phyloP scores from a whole-genome alignment of 2,888 invertebrate species.

The Aphidoletes aphidimyza region DNA sequence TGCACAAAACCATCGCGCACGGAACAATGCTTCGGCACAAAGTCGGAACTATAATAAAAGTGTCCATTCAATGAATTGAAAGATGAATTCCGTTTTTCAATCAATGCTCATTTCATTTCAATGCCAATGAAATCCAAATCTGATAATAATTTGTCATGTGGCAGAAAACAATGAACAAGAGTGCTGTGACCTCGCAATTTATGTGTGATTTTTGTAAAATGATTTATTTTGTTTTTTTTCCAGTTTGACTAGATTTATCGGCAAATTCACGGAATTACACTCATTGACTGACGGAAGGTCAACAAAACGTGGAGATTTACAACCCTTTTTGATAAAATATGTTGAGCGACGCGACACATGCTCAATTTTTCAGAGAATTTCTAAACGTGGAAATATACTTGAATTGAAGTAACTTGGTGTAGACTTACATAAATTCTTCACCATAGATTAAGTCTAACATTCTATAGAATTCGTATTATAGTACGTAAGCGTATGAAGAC shows the following conservation, averaged over 20 bases:
- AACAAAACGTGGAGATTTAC: background rate
- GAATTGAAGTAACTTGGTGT: no score
- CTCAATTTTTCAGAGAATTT: background rate
- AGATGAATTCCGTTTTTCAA: conserved; percentile 45
- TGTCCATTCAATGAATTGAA: background rate
- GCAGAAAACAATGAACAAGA: background rate
- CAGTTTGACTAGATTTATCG: background rate
- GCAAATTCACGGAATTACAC: background rate
- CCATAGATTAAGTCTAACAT: no score
- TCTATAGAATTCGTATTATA: no score
- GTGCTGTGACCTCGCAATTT: conserved; percentile 12
- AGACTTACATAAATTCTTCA: no score
- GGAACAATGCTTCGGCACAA: conserved; percentile 23
- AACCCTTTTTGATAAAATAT: background rate
- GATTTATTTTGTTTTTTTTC: background rate
- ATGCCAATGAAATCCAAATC: conserved; percentile 2
- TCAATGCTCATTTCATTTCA: conserved; percentile 1
- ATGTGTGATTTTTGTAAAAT: background rate
- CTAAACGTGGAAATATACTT: background rate
- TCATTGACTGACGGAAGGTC: background rate
- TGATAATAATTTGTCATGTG: conserved; percentile 19
- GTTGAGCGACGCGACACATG: background rate
- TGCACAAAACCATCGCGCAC: background rate
- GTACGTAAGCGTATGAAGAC: no score
- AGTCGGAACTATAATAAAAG: background rate